Evolutionary conservation across 2,888 invertebrate genomes (phyloP).

Genomic region (Lithophane leautieri): DNA sequence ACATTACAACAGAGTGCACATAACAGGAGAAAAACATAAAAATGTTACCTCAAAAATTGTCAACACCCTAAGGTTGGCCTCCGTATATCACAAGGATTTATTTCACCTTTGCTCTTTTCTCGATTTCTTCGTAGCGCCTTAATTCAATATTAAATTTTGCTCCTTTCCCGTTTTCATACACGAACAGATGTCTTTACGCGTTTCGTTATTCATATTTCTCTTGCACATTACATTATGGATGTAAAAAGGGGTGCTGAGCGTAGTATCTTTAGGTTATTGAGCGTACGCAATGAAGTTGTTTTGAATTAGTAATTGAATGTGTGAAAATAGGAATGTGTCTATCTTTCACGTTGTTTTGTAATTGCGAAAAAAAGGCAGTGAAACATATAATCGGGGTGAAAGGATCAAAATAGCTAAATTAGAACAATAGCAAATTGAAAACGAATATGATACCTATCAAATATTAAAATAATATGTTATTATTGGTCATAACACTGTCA

Average conservation of each 20-base stretch:
- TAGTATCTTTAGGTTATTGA: conserved; percentile 62
- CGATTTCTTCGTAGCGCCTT: conserved; percentile 89
- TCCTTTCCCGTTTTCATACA: conserved; percentile 80
- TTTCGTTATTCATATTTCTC: conserved; percentile 88
- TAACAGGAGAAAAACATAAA: conserved; percentile 74
- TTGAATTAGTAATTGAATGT: conserved; percentile 60
- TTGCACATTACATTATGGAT: conserved; percentile 77
- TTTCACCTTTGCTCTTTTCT: conserved; percentile 86
- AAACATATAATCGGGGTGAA: background rate
- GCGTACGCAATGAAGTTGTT: conserved; percentile 62
- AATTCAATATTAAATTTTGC: conserved; percentile 90
- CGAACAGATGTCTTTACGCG: conserved; percentile 85
- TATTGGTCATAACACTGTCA: too few species aligned
- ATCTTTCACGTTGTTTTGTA: background rate
- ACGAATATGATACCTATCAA: too few species aligned
- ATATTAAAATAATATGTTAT: too few species aligned
- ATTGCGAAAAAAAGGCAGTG: background rate
- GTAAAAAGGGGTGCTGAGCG: conserved; percentile 60
- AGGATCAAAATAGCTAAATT: too few species aligned
- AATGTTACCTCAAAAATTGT: conserved; percentile 87
- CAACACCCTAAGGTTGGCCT: conserved; percentile 81
- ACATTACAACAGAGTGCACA: conserved; percentile 64
- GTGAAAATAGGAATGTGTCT: conserved; percentile 1
- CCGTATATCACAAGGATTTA: conserved; percentile 89
- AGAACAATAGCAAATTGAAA: too few species aligned